Percentiles rank a stretch among this genome's conserved stretches.
phyloP scores from a whole-genome alignment of 1,140 invertebrate genomes.

The Cyrtorhinus lividipennis region DNA sequence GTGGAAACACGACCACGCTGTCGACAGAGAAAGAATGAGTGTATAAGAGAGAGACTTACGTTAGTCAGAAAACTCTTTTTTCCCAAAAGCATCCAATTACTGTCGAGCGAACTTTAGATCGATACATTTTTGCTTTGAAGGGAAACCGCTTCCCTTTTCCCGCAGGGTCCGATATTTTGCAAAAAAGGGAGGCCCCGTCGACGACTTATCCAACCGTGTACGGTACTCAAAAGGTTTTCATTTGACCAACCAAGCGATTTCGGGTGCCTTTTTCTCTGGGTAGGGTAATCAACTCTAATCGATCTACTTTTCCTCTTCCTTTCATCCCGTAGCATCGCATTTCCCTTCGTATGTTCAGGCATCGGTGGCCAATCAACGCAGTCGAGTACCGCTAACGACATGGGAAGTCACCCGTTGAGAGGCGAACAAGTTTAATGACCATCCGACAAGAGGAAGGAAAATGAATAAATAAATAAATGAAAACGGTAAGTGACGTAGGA shows the following conservation, averaged over 20 bases:
- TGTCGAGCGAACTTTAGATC: background rate
- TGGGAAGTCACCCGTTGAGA: too few species aligned
- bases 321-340: background rate
- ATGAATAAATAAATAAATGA: too few species aligned
- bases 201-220: background rate
- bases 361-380: too few species aligned
- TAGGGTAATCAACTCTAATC: background rate
- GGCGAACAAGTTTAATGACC: too few species aligned
- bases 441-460: too few species aligned
- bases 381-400: too few species aligned
- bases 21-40: too few species aligned
- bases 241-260: background rate
- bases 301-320: background rate
- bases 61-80: background rate
- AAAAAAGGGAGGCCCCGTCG: background rate
- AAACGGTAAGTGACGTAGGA: too few species aligned
- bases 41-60: background rate
- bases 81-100: background rate
- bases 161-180: background rate
- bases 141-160: background rate
- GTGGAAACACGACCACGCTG: too few species aligned
- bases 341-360: too few species aligned
- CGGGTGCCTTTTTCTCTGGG: background rate
- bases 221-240: background rate
- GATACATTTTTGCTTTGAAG: background rate